Evolutionary conservation across 1,140 invertebrate species (phyloP), one percentile per base, ranked within the genome.

Genomic region (Euura saliciscinereae): DNA sequence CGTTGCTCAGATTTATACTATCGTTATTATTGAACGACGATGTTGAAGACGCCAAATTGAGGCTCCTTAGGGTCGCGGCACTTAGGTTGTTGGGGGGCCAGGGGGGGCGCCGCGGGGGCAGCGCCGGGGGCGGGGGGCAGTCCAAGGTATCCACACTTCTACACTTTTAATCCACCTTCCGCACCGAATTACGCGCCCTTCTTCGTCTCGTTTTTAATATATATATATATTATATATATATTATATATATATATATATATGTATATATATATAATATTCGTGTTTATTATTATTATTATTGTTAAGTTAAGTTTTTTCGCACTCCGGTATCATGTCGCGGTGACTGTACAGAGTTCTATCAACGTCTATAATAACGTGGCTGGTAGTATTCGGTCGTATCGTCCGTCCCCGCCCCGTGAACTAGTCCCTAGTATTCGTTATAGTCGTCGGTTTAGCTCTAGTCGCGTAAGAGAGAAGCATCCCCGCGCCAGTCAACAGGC

Each of bases 21-120:
- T 7, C 6, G 66, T 43, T 42, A 43, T 28, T 28, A 66, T 43
- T 2, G 28, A 42, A 43, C 28, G 28, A 66, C 66, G 43, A 28
- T 28, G 28, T 28, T 59, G 51, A n/a, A 59, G 51, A 8, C 70
- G 69, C 68, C 71, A 46, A 74, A 75, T 76, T 77, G 69, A 79
- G 75, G 73, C 74, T 81, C 75, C 76, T 79, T n/a, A 78, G 75
- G 68, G 80, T 78, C 72, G 77, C 72, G 77, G 78, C 74, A 74
- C 77, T 83, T 78, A 79, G 78, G 77, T 78, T 79, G 82, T 83
- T 83, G 71, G 80, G 78, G 76, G 85, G 84, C 83, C 84, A 86
- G 80, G 84, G 83, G 79, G 84, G 85, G 82, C 84, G 85, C 85
- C 86, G 85, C 85, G 85, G 85, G 65, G 86, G 86, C 85, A 87